These are phyloP conservation scores for Hyposoter didymator DNA, from an alignment of 2,888 invertebrate genomes.

Conservation along the genomic window DNA sequence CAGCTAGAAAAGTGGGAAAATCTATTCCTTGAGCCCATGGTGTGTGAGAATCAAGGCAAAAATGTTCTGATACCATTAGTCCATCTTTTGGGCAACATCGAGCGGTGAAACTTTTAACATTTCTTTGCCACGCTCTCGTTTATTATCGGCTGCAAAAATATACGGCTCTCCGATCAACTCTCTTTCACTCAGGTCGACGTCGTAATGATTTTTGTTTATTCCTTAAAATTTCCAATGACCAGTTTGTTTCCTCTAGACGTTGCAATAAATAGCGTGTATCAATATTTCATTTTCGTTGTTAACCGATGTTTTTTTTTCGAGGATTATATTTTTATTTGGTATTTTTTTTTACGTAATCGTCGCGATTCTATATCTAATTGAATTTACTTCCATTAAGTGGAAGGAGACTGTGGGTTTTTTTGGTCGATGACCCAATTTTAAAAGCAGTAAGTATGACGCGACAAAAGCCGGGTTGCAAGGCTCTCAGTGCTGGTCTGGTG, in stretches of 20 bases:
- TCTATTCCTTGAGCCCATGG: constrained; percentile 15
- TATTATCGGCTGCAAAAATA: neutral
- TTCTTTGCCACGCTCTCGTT: neutral
- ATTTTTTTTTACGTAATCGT: neutral
- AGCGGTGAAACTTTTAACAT: constrained; percentile 25
- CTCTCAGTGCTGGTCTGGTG: neutral
- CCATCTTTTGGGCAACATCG: neutral
- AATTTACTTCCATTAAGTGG: neutral
- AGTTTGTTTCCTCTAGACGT: neutral
- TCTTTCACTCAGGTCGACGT: neutral
- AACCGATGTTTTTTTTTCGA: neutral
- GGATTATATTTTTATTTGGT: too few relatives aligned
- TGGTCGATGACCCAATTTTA: neutral
- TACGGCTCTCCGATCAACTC: neutral
- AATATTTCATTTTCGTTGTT: neutral
- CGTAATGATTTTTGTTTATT: neutral
- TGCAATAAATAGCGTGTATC: neutral
- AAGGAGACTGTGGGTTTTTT: neutral
- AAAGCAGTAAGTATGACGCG: neutral
- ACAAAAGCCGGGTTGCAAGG: neutral
- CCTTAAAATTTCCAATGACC: neutral
- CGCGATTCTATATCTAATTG: neutral
- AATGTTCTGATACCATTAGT: constrained; percentile 1
- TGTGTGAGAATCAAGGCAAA: constrained; percentile 20
- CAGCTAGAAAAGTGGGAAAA: constrained; percentile 39